phyloP scores from a whole-genome alignment of 2,797 vertebrate species.

The Petrocephalus sullivani region DNA sequence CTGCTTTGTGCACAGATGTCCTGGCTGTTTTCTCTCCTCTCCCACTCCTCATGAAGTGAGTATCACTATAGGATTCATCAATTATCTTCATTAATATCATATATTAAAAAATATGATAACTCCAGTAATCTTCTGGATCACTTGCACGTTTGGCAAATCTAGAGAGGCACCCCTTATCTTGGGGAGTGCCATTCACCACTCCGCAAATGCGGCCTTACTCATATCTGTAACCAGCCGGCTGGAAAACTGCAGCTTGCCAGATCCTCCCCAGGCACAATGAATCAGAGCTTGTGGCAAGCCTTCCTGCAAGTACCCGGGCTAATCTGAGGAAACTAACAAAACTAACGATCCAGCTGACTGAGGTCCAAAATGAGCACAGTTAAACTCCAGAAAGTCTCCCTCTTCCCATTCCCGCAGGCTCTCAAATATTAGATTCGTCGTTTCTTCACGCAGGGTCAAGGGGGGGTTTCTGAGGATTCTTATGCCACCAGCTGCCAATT shows the following conservation, averaged over 20 bases:
- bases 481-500: neutral
- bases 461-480: neutral
- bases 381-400: neutral
- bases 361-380: conserved; percentile 1
- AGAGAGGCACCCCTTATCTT: neutral
- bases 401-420: neutral
- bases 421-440: neutral
- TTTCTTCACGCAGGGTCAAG: neutral
- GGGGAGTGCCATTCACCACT: neutral
- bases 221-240: neutral
- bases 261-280: conserved; percentile 1
- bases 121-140: neutral
- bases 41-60: neutral
- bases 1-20: neutral
- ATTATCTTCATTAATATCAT: neutral
- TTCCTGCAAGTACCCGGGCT: neutral
- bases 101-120: neutral
- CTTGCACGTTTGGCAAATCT: neutral
- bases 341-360: conserved; percentile 5
- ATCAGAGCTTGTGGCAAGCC: neutral
- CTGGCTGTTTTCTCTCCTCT: neutral
- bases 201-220: neutral
- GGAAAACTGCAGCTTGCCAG: neutral
- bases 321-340: conserved; percentile 7
- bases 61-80: neutral